Conservation (phyloP, 2,888 invertebrate genomes). For the Malacosoma neustria region DNA sequence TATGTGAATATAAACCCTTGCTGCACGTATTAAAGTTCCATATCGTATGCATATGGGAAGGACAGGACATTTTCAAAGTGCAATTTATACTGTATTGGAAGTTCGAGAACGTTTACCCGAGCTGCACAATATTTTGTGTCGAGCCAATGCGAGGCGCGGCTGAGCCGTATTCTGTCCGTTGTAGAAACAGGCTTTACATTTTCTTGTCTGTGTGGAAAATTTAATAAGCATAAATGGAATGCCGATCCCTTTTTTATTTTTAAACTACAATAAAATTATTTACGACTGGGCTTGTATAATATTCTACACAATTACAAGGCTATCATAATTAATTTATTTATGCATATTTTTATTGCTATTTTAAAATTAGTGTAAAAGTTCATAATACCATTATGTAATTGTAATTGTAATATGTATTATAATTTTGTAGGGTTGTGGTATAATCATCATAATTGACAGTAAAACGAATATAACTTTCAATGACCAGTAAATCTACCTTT, state of each 20-base stretch:
- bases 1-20: too few relatives aligned
- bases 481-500: too few relatives aligned
- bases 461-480: too few relatives aligned
- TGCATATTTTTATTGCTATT: too few relatives aligned
- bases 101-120: slow-evolving; percentile 54
- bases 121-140: slow-evolving; percentile 63
- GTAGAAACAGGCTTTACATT: slow-evolving; percentile 41
- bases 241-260: slow-evolving; percentile 29
- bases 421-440: too few relatives aligned
- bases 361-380: too few relatives aligned
- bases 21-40: slow-evolving; percentile 40
- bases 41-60: slow-evolving; percentile 45
- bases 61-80: slow-evolving; percentile 67
- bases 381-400: too few relatives aligned
- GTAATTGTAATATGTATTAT: too few relatives aligned
- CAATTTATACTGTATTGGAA: slow-evolving; percentile 75
- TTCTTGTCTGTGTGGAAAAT: slow-evolving; percentile 45
- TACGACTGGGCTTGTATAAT: slow-evolving; percentile 12
- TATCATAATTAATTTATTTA: too few relatives aligned
- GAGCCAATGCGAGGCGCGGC: slow-evolving; percentile 49
- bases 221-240: slow-evolving; percentile 51
- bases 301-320: too few relatives aligned
- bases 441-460: too few relatives aligned
- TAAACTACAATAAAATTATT: slow-evolving; percentile 37
- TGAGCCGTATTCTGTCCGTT: slow-evolving; percentile 41